These are phyloP conservation scores for Indri indri DNA, from an alignment of 2,113 vertebrate species.

Conservation along the genomic window DNA sequence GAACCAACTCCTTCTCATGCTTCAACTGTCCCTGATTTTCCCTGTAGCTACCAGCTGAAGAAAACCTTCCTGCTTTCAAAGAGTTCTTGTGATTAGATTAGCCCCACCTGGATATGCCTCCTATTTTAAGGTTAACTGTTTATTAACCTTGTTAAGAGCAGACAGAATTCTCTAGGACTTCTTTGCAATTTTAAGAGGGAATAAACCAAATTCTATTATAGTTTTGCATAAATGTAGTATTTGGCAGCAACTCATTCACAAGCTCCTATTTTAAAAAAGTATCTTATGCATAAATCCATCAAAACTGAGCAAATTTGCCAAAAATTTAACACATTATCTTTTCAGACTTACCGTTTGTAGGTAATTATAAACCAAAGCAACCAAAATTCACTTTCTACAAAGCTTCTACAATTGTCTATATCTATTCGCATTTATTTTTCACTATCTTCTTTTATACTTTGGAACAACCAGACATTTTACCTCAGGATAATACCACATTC, in stretches of 20 bases:
- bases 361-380: neutral
- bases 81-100: neutral
- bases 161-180: neutral
- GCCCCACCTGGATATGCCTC: neutral
- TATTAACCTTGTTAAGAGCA: neutral
- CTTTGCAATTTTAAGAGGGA: neutral
- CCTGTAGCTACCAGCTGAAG: neutral
- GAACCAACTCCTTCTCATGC: neutral
- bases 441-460: neutral
- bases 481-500: neutral
- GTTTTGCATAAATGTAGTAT: neutral
- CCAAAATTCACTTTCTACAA: neutral
- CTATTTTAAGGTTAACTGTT: neutral
- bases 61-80: neutral
- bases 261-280: neutral
- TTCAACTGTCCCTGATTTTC: neutral
- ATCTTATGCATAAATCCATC: neutral
- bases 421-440: neutral
- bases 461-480: neutral
- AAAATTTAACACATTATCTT: neutral
- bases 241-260: neutral
- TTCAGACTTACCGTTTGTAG: neutral
- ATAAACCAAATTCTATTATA: neutral
- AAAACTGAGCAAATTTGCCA: neutral
- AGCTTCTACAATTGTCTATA: neutral